Conservation (phyloP, 2,888 invertebrate genomes). For the Cephalotes varians region DNA sequence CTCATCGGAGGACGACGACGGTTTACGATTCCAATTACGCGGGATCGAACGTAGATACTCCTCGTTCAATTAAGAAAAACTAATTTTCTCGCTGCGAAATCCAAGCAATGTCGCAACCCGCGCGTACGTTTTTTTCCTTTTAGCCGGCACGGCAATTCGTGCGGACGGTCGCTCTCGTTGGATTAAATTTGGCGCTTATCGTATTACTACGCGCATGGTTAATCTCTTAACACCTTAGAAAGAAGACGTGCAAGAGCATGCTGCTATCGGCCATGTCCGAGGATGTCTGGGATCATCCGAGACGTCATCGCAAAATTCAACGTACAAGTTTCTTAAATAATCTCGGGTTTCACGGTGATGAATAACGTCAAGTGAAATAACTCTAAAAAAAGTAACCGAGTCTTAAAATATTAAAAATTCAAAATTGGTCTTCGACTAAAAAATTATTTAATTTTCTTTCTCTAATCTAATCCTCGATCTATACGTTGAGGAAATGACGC, state of each 20-base stretch:
- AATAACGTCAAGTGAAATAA: neutral
- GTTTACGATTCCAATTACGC: conserved; percentile 75
- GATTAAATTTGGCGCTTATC: conserved; percentile 83
- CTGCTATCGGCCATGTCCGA: conserved; percentile 31
- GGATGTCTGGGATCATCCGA: neutral
- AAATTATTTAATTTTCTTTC: neutral
- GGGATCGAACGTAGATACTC: conserved; percentile 68
- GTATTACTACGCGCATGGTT: conserved; percentile 74
- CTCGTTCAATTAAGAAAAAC: conserved; percentile 84
- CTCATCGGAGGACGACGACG: conserved; percentile 38
- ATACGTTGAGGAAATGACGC: neutral
- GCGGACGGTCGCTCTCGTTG: conserved; percentile 65
- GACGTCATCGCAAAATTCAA: neutral
- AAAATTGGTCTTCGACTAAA: neutral
- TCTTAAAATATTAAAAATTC: neutral
- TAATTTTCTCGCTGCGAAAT: conserved; percentile 79
- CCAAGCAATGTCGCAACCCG: conserved; percentile 57
- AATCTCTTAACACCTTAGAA: conserved; percentile 79
- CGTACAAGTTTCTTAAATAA: neutral
- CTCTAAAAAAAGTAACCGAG: neutral
- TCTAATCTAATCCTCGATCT: conserved; percentile 1
- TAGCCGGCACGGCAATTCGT: conserved; percentile 73
- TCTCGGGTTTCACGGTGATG: neutral
- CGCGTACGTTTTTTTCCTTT: conserved; percentile 54
- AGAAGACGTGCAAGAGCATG: conserved; percentile 28